phyloP scores from a whole-genome alignment of 2,797 vertebrate genomes.

The Ctenosaura bakeri region DNA sequence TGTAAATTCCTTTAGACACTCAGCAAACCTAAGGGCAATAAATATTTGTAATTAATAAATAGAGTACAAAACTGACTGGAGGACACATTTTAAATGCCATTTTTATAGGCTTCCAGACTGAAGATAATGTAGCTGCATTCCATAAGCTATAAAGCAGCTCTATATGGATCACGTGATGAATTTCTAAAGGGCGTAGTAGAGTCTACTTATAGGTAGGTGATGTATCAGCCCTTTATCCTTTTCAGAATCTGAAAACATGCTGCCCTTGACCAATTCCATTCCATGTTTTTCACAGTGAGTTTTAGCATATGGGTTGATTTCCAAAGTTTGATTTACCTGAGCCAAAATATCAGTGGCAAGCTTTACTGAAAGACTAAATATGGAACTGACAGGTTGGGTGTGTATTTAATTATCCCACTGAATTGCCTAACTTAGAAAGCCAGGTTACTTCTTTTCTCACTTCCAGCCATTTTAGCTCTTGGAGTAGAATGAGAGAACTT shows the following conservation, averaged over 20 bases:
- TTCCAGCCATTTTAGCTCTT: not conserved
- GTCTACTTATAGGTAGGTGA: not conserved
- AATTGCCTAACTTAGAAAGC: not conserved
- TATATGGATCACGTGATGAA: not conserved
- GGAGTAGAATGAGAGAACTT: not conserved
- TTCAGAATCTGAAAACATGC: not conserved
- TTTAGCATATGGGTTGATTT: not conserved
- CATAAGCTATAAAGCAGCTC: not conserved
- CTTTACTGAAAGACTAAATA: constrained; percentile 6
- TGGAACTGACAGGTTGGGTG: not conserved
- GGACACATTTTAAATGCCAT: not conserved
- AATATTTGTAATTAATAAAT: not conserved
- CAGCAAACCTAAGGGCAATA: too few relatives aligned
- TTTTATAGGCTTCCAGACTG: not conserved
- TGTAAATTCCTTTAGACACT: too few relatives aligned
- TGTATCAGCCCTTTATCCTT: not conserved
- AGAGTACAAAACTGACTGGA: not conserved
- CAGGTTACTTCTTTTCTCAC: not conserved
- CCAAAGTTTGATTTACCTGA: not conserved
- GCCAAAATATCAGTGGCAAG: not conserved
- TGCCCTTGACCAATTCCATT: not conserved
- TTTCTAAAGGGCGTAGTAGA: not conserved
- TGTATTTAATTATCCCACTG: constrained; percentile 7
- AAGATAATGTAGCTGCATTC: not conserved
- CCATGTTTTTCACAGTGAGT: not conserved